phyloP scores from a whole-genome alignment of 2,113 vertebrate species.

The Sarotherodon lohbergeri region DNA sequence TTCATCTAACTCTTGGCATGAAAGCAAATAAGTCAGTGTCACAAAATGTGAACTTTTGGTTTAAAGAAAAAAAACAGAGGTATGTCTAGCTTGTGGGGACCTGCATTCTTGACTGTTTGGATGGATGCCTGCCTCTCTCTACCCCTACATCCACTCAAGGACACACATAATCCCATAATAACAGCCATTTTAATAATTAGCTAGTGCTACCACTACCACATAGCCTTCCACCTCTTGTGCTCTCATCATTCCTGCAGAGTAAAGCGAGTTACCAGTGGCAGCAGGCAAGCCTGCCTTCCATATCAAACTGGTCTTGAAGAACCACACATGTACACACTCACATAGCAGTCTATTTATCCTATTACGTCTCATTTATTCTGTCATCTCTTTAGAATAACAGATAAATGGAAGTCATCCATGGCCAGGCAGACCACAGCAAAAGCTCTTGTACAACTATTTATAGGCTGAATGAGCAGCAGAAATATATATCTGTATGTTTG shows the following conservation, averaged over 20 bases:
- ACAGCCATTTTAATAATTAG: conserved; percentile 60
- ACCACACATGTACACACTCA: background rate
- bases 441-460: background rate
- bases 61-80: background rate
- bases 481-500: background rate
- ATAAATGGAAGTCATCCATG: background rate
- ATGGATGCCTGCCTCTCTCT: background rate
- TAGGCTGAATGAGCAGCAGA: background rate
- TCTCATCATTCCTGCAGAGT: conserved; percentile 3
- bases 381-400: conserved; percentile 47
- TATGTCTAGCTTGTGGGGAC: background rate
- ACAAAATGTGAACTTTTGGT: background rate
- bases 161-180: conserved; percentile 66
- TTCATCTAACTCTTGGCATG: background rate
- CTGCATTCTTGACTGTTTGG: conserved; percentile 1
- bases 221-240: background rate
- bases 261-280: background rate
- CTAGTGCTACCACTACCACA: conserved; percentile 25
- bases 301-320: background rate
- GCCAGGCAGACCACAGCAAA: background rate
- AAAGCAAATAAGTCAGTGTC: background rate
- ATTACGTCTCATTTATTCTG: conserved; percentile 54
- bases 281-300: background rate
- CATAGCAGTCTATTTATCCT: conserved; percentile 15
- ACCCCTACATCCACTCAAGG: conserved; percentile 43